phyloP scores from a whole-genome alignment of 2,113 vertebrate species.

The Condylura cristata region DNA sequence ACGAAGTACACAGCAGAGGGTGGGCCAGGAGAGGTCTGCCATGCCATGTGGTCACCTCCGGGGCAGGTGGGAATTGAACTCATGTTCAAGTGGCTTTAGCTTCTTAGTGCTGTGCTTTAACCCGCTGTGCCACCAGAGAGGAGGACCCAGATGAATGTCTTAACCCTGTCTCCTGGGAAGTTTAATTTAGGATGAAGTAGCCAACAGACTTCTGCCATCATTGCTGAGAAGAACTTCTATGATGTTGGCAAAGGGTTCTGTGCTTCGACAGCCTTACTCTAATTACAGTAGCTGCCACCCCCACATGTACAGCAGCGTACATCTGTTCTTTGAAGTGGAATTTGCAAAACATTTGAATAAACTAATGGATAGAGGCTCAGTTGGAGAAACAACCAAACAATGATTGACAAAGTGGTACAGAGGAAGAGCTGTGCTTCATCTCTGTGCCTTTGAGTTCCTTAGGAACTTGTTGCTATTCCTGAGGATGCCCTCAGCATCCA shows the following conservation, averaged over 20 bases:
- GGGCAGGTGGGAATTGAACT: too few species aligned
- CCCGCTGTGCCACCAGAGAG: too few species aligned
- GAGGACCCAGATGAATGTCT: background rate
- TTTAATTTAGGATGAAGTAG: background rate
- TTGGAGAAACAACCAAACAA: background rate
- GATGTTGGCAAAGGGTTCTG: background rate
- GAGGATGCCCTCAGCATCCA: background rate
- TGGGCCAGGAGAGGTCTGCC: too few species aligned
- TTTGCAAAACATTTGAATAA: background rate
- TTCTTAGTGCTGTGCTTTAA: too few species aligned
- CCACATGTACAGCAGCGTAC: background rate
- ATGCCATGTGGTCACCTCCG: too few species aligned
- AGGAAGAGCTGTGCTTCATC: background rate
- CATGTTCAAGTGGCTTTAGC: too few species aligned
- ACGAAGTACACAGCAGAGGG: too few species aligned
- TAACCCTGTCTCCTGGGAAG: background rate
- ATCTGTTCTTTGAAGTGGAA: background rate
- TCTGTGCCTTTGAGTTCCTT: background rate
- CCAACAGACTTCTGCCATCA: background rate
- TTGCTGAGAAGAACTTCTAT: background rate
- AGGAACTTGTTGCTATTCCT: background rate
- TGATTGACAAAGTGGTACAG: background rate
- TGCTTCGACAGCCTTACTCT: background rate
- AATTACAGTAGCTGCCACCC: background rate
- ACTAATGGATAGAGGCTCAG: background rate